Base-by-base conservation (phyloP, 2,888 invertebrate species). In the Acrocera orbiculus region DNA sequence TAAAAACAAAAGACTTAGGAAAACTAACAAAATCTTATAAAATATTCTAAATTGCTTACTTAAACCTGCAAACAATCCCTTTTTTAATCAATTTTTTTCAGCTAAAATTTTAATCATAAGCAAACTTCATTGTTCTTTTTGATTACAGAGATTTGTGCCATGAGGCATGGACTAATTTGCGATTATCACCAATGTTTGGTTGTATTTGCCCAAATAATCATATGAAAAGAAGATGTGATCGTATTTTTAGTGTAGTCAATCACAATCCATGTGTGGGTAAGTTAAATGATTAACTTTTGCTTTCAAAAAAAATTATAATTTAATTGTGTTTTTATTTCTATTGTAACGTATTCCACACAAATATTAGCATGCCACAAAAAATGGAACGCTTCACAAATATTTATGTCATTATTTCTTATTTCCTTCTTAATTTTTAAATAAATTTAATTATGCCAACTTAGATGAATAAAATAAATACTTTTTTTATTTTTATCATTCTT, bases 231-330 rank as follows among this genome's bases (percentile, higher is more conserved):
- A 72, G 80, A 46, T 89, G 87, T 63, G 85, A 87, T 61, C 70
- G 79, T 49, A 82, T 87, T 62, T 87, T 85, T 64, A 74, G 76
- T 45, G 74, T 78, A 57, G 82, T 89, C 53, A 86, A 89, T 70
- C 82, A 85, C 66, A 89, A 89, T 67, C 86, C 86, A 37, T 89
- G 89, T 64, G 80, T 87, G 59, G 86, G 87, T 87, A 69, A 85
- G 87, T 57, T 42, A 16, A 16, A 5, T 11, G 16, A 10, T 19
- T 19, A 7, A 7, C 3, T 19, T 19, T 19, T 19, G 5, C 7
- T 19, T 19, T 19, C n/a, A n/a, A n/a, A n/a, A n/a, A n/a, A n/a
- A n/a, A n/a, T n/a, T n/a, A n/a, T n/a, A n/a, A n/a, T n/a, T 19
- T 19, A 19, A 19, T 19, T 19, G 5, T 19, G 8, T 19, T 19